These are phyloP conservation scores for Hycleus phaleratus DNA, from an alignment of 1,140 invertebrate genomes.

Conservation along the genomic window DNA sequence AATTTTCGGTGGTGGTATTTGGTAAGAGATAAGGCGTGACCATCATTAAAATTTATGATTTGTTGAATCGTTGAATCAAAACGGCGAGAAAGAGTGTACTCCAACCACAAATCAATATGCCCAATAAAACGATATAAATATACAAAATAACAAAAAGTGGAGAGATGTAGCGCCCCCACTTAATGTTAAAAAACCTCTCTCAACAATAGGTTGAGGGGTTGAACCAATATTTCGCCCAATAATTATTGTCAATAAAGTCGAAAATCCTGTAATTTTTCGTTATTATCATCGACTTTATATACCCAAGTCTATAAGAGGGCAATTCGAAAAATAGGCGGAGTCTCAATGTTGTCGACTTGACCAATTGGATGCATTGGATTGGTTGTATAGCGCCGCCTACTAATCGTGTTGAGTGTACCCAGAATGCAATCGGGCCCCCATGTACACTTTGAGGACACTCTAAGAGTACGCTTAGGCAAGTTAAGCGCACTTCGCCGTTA, in stretches of 20 bases:
- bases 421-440: constrained; percentile 39
- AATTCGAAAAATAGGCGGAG: too few species aligned
- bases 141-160: constrained; percentile 27
- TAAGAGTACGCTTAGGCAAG: constrained; percentile 43
- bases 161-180: background rate
- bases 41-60: background rate
- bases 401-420: constrained; percentile 32
- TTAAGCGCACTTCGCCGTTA: constrained; percentile 43
- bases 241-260: too few species aligned
- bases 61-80: constrained; percentile 15
- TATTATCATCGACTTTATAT: too few species aligned
- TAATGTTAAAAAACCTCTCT: constrained; percentile 5
- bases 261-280: too few species aligned
- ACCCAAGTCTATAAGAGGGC: too few species aligned
- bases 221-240: background rate
- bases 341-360: background rate
- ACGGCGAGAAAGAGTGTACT: constrained; percentile 27
- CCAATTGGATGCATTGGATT: constrained; percentile 20
- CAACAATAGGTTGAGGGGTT: constrained; percentile 19
- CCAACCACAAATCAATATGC: constrained; percentile 37
- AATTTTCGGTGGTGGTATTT: background rate
- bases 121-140: constrained; percentile 42
- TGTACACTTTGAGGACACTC: constrained; percentile 43
- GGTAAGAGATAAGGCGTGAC: background rate
- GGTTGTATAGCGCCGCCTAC: constrained; percentile 21